These are phyloP conservation scores for Drosophila busckii DNA, from an alignment of 1,140 invertebrate species.

Conservation along the genomic window DNA sequence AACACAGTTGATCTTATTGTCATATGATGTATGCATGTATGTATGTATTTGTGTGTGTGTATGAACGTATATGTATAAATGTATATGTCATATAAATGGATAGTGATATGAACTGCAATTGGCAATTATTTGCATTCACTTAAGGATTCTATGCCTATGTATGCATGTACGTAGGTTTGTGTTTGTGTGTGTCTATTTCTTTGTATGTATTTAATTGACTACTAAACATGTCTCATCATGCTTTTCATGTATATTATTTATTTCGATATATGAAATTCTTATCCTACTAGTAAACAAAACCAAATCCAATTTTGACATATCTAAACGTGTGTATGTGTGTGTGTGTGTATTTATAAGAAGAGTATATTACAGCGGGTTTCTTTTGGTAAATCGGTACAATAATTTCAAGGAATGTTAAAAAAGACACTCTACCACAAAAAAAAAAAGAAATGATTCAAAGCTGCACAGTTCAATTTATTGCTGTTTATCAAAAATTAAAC, in stretches of 20 bases:
- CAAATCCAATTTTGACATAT: constrained; percentile 35
- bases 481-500: constrained; percentile 28
- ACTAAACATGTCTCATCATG: constrained; percentile 69
- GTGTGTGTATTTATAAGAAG: constrained; percentile 16
- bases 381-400: constrained; percentile 17
- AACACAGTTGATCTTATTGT: constrained; percentile 78
- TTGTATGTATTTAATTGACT: constrained; percentile 55
- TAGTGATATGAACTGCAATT: constrained; percentile 54
- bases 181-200: constrained; percentile 17
- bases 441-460: constrained; percentile 26
- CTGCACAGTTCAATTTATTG: constrained; percentile 35
- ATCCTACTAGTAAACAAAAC: constrained; percentile 46
- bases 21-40: constrained; percentile 66
- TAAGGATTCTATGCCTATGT: constrained; percentile 40
- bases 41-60: constrained; percentile 21
- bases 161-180: constrained; percentile 26
- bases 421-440: constrained; percentile 42
- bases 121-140: constrained; percentile 39
- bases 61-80: constrained; percentile 21
- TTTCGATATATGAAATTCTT: constrained; percentile 33
- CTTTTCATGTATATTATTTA: constrained; percentile 39
- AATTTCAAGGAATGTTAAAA: constrained; percentile 33
- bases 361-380: constrained; percentile 46
- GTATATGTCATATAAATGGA: constrained; percentile 47
- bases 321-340: constrained; percentile 23